Base-by-base conservation (phyloP, 2,888 invertebrate genomes). In the Syrista parreyssii region DNA sequence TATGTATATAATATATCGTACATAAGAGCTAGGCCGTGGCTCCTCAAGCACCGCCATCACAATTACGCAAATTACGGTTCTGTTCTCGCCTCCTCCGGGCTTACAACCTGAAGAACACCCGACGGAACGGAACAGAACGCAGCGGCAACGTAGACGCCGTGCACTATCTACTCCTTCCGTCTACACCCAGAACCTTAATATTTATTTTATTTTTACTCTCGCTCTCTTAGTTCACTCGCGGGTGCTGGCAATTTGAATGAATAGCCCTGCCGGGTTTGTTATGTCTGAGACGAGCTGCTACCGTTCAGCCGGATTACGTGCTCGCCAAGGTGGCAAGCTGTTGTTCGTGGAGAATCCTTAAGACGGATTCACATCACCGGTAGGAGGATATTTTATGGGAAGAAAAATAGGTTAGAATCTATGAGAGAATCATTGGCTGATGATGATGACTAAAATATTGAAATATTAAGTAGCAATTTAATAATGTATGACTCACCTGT, bases 51-150 rank as follows among this genome's bases (percentile, higher is more conserved):
- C 85, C 83, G 85, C 84, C 83, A 87, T 89, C 86, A 88, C 87
- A 90, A 89, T 89, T 89, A 90, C 89, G 90, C 88, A 89, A 90
- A 90, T 90, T 90, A 88, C 88, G 85, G 88, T 85, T 87, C 88
- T 87, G 89, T 89, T 89, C 89, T 89, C 88, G 88, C 89, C 87
- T 88, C 84, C 86, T 84, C 79, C 84, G 85, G 86, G 86, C 86
- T 85, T 81, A 77, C 78, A 55, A 76, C 78, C 80, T 76, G 31
- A 32, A 33, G 31, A 71, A 55, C 55, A 55, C 23, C 55, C 55
- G 55, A 55, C 55, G 23, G 55, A 55, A 55, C 55, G 55, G 9
- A 55, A 55, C 23, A 9, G 55, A 55, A 55, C 23, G 55, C 23
- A 55, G 23, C 55, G 55, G 23, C 23, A 55, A 55, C 55, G 55